phyloP scores from a whole-genome alignment of 2,888 invertebrate species.

The Spodoptera picta region DNA sequence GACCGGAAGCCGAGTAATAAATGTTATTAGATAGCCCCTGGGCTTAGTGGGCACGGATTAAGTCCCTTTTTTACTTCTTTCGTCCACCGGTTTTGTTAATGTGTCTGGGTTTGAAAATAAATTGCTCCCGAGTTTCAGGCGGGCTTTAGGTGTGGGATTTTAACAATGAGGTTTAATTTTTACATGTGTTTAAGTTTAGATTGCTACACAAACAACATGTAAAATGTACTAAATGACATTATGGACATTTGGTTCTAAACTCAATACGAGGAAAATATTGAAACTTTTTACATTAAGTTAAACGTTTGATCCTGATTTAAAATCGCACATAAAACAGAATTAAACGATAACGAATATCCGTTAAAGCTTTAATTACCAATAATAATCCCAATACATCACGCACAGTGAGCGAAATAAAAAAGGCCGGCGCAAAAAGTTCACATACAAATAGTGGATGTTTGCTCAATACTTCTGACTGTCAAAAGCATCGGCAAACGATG shows the following conservation, averaged over 20 bases:
- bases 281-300: too few species aligned
- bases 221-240: too few species aligned
- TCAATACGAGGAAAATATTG: too few species aligned
- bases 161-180: conserved; percentile 14
- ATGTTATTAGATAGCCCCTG: conserved; percentile 88
- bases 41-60: conserved; percentile 84
- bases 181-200: conserved; percentile 1
- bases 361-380: conserved; percentile 23
- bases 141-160: conserved; percentile 49
- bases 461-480: conserved; percentile 77
- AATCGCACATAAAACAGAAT: background rate
- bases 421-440: conserved; percentile 56
- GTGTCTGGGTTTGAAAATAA: conserved; percentile 85
- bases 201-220: too few species aligned
- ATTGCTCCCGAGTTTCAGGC: conserved; percentile 78
- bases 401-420: conserved; percentile 38
- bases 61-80: conserved; percentile 80
- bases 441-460: conserved; percentile 75
- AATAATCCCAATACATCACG: conserved; percentile 33
- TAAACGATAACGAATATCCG: conserved; percentile 1
- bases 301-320: too few species aligned
- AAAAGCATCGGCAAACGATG: conserved; percentile 82
- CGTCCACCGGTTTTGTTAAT: conserved; percentile 84
- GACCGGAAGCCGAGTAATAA: conserved; percentile 85
- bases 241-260: too few species aligned